Evolutionary conservation across 2,797 vertebrate genomes (phyloP).

Genomic region (Phoeniculus purpureus): DNA sequence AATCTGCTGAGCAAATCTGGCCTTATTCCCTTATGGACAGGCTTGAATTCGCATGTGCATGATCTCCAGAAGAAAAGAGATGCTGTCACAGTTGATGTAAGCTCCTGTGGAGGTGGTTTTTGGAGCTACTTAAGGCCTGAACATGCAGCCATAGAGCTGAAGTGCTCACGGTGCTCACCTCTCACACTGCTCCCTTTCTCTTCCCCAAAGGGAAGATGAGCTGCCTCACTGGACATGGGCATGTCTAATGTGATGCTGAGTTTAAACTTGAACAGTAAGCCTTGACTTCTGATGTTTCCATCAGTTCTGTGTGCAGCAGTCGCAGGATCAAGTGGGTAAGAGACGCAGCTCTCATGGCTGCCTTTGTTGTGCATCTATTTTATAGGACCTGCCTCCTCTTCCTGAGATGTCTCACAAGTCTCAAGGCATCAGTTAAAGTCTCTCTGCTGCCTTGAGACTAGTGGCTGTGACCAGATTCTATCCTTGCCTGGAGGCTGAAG

Average conservation of each 20-base stretch:
- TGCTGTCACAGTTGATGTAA: not conserved
- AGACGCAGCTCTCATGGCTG: not conserved
- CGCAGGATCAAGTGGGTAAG: not conserved
- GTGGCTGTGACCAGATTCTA: not conserved
- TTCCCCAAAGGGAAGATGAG: not conserved
- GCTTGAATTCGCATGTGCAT: fast-evolving
- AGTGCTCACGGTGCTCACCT: not conserved
- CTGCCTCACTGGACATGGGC: not conserved
- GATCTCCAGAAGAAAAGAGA: not conserved
- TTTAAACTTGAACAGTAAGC: not conserved
- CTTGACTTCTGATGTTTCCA: not conserved
- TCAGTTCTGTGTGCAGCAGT: not conserved
- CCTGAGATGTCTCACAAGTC: not conserved
- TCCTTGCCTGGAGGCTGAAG: fast-evolving
- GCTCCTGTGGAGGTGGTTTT: fast-evolving
- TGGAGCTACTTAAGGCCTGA: not conserved
- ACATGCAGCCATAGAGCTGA: not conserved
- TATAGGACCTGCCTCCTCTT: not conserved
- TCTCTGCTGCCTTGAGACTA: not conserved
- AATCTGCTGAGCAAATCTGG: not conserved
- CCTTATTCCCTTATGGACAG: not conserved
- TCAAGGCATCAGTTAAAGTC: not conserved
- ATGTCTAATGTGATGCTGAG: not conserved
- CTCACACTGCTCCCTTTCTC: not conserved
- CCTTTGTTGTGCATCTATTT: not conserved